Percentiles rank a stretch among this genome's conserved stretches.
phyloP scores from a whole-genome alignment of 2,888 invertebrate genomes.

The Trimorus sp. region DNA sequence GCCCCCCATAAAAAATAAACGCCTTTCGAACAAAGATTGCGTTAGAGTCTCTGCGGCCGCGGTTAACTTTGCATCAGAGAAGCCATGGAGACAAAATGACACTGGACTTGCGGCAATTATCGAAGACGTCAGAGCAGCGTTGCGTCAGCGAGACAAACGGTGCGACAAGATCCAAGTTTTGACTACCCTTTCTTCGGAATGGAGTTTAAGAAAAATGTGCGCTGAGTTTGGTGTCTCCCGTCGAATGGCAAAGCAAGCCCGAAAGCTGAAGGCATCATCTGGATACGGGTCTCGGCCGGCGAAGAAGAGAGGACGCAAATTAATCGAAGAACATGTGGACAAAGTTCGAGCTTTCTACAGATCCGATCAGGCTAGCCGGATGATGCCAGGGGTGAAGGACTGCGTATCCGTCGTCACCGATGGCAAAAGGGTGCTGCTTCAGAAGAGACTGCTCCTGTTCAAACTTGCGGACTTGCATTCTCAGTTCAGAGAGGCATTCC shows the following conservation, averaged over 20 bases:
- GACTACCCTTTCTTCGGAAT: constrained; percentile 16
- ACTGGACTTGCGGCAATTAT: not conserved
- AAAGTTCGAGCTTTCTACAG: constrained; percentile 20
- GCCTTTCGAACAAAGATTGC: constrained; percentile 1
- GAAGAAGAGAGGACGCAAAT: constrained; percentile 22
- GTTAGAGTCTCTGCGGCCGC: not conserved
- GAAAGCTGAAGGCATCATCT: constrained; percentile 7
- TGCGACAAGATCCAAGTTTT: constrained; percentile 32
- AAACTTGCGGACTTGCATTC: constrained; percentile 27
- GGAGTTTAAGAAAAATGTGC: constrained; percentile 22
- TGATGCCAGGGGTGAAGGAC: constrained; percentile 42
- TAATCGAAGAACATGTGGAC: constrained; percentile 5
- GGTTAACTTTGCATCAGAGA: constrained; percentile 1
- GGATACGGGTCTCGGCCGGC: constrained; percentile 19
- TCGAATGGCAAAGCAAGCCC: constrained; percentile 25
- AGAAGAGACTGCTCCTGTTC: constrained; percentile 26
- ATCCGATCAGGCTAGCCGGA: constrained; percentile 37
- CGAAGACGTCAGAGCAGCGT: constrained; percentile 7
- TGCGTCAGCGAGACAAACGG: constrained; percentile 5
- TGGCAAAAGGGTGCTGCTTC: constrained; percentile 9
- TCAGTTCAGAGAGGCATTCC: constrained; percentile 13
- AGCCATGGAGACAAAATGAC: not conserved
- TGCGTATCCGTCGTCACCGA: constrained; percentile 23
- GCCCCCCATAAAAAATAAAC: constrained; percentile 25
- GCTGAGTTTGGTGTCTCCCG: constrained; percentile 20